Percentiles rank a stretch among this genome's conserved stretches.
phyloP scores from a whole-genome alignment of 2,888 invertebrate genomes.

The Chrysina gloriosa region DNA sequence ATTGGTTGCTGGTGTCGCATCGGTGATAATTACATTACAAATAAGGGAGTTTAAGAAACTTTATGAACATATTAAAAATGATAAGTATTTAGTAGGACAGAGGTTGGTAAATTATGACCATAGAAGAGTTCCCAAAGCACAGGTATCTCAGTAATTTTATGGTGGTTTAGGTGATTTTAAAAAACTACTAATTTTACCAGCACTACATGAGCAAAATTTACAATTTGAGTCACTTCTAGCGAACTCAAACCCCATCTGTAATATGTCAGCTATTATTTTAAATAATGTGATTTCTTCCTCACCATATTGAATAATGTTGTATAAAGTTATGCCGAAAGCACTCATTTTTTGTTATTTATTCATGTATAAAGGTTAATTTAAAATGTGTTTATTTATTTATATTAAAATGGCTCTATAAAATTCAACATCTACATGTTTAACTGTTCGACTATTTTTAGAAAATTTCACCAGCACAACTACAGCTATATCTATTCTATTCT shows the following conservation, averaged over 20 bases:
- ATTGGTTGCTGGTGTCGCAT: conserved; percentile 76
- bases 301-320: conserved; percentile 1
- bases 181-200: background rate
- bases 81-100: conserved; percentile 97
- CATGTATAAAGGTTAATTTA: conserved; percentile 28
- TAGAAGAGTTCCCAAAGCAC: conserved; percentile 65
- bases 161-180: conserved; percentile 26
- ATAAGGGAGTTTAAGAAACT: conserved; percentile 92
- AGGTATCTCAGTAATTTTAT: conserved; percentile 26
- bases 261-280: conserved; percentile 8
- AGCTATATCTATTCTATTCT: conserved; percentile 1
- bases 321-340: conserved; percentile 25
- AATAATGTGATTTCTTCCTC: conserved; percentile 5
- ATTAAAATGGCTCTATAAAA: background rate
- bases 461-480: conserved; percentile 10
- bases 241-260: conserved; percentile 1
- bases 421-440: background rate
- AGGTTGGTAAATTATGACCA: conserved; percentile 97
- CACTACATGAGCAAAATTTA: conserved; percentile 13
- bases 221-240: conserved; percentile 22
- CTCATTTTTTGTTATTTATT: conserved; percentile 34
- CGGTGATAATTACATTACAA: conserved; percentile 83
- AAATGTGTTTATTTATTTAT: conserved; percentile 31
- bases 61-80: conserved; percentile 98
- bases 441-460: background rate